Evolutionary conservation across 2,797 vertebrate species (phyloP).

Genomic region (Podarcis lilfordi): DNA sequence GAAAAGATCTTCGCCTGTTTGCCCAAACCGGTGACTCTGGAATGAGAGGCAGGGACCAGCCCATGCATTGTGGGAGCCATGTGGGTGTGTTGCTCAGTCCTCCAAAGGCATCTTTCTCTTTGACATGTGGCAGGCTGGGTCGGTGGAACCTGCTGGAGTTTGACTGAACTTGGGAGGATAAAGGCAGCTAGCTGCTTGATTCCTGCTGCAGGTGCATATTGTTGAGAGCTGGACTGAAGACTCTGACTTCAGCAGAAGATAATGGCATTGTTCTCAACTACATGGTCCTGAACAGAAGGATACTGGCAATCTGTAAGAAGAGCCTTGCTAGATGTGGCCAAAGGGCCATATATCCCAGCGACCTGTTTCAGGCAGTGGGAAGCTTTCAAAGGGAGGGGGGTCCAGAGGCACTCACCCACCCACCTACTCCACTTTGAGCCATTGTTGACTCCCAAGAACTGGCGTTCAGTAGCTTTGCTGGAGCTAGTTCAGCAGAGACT

Average conservation of each 20-base stretch:
- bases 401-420: too few relatives aligned
- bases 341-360: background rate
- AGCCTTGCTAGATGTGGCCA: background rate
- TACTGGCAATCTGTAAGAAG: background rate
- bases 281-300: background rate
- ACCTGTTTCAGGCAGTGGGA: background rate
- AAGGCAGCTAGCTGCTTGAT: background rate
- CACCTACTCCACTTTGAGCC: too few relatives aligned
- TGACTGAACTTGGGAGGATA: background rate
- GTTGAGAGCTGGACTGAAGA: background rate
- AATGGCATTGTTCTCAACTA: background rate
- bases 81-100: background rate
- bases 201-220: background rate
- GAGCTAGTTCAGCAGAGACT: too few relatives aligned
- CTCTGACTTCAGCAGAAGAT: background rate
- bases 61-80: background rate
- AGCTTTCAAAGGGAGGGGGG: too few relatives aligned
- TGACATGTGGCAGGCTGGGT: background rate
- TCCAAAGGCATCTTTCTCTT: background rate
- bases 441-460: background rate
- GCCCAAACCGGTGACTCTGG: background rate
- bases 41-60: background rate
- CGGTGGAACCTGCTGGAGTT: background rate
- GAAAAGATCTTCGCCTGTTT: background rate
- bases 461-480: too few relatives aligned